These are phyloP conservation scores for Pomatorhinus ruficollis DNA, from an alignment of 2,113 vertebrate genomes.

Conservation along the genomic window DNA sequence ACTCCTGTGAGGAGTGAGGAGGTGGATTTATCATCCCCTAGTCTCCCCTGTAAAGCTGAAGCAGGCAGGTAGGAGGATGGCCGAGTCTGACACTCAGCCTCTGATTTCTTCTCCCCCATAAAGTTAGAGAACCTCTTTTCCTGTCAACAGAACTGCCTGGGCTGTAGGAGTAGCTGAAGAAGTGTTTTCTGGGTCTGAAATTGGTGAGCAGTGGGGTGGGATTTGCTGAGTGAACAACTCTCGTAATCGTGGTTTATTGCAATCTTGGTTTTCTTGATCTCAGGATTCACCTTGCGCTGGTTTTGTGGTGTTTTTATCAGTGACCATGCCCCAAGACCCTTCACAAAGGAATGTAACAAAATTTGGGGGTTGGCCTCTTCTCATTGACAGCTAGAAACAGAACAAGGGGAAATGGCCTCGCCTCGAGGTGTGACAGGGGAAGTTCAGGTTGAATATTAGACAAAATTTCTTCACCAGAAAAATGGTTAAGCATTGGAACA, in stretches of 20 bases:
- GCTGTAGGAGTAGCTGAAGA: neutral
- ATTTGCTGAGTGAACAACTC: neutral
- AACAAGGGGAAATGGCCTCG: neutral
- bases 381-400: neutral
- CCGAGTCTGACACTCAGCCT: neutral
- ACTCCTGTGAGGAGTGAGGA: neutral
- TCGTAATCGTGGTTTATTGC: neutral
- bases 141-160: neutral
- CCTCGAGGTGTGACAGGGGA: neutral
- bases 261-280: neutral
- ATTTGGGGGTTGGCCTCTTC: neutral
- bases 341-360: neutral
- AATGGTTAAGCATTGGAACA: neutral
- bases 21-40: neutral
- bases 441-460: neutral
- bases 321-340: accelerated
- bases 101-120: neutral
- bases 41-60: neutral
- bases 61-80: neutral
- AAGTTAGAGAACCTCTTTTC: neutral
- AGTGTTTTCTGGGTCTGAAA: neutral
- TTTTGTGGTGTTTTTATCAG: neutral
- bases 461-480: neutral
- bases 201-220: neutral
- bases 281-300: neutral